Percentiles rank a stretch among this genome's conserved stretches.
phyloP scores from a whole-genome alignment of 2,888 invertebrate genomes.

The Andrena minutula region DNA sequence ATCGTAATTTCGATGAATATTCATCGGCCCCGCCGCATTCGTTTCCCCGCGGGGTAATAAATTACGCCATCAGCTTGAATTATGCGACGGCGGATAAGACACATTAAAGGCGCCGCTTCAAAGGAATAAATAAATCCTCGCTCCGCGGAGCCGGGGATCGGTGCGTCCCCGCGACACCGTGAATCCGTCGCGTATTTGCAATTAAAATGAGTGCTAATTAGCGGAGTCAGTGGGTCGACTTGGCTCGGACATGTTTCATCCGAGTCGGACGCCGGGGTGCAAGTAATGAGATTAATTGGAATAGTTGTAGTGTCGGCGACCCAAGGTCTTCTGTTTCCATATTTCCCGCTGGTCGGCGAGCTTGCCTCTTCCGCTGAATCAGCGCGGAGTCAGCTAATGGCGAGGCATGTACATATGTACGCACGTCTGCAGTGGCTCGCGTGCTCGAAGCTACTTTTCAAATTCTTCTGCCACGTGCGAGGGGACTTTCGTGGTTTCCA shows the following conservation, averaged over 20 bases:
- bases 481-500: too few relatives aligned
- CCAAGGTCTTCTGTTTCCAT: too few relatives aligned
- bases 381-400: too few relatives aligned
- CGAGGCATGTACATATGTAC: too few relatives aligned
- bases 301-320: neutral
- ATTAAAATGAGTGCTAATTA: constrained; percentile 18
- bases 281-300: constrained; percentile 19
- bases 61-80: constrained; percentile 37
- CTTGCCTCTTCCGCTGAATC: too few relatives aligned
- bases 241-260: neutral
- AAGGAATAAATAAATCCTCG: neutral
- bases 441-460: too few relatives aligned
- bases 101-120: neutral
- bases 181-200: neutral
- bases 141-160: neutral
- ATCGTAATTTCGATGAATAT: constrained; percentile 62
- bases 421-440: too few relatives aligned
- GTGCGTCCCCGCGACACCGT: too few relatives aligned
- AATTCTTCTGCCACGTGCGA: too few relatives aligned
- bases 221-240: neutral
- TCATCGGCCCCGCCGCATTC: constrained; percentile 35
- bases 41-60: constrained; percentile 32
- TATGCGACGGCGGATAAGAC: constrained; percentile 6
- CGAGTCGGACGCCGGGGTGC: too few relatives aligned
- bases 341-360: too few relatives aligned